Conservation (phyloP, 2,888 invertebrate genomes). For the Papilio gigon region DNA sequence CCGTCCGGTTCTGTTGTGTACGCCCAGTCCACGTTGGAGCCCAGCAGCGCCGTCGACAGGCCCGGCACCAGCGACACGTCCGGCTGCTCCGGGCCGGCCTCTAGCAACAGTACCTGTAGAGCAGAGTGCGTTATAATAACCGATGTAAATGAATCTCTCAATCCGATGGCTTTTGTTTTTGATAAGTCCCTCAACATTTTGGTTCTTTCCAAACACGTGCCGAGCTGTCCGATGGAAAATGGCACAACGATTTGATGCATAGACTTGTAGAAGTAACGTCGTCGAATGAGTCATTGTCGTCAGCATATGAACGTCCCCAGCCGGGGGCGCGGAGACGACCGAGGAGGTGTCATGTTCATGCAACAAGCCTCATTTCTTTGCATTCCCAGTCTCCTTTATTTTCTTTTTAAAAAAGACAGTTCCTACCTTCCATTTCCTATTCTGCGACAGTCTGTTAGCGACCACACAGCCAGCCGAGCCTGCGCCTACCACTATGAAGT, state of each 20-base stretch:
- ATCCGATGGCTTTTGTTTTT: too few relatives aligned
- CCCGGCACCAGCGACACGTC: constrained; percentile 83
- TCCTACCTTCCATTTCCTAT: constrained; percentile 59
- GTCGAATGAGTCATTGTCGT: too few relatives aligned
- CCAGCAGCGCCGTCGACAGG: constrained; percentile 79
- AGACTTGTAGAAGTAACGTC: too few relatives aligned
- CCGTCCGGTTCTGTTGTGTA: constrained; percentile 84
- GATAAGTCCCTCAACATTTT: too few relatives aligned
- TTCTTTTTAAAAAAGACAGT: not conserved
- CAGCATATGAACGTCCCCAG: too few relatives aligned
- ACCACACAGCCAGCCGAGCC: constrained; percentile 67
- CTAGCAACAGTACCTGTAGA: constrained; percentile 82
- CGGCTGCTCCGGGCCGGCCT: constrained; percentile 85
- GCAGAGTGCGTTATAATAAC: not conserved
- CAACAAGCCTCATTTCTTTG: too few relatives aligned
- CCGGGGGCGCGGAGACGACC: too few relatives aligned
- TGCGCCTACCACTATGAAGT: constrained; percentile 69
- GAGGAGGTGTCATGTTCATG: too few relatives aligned
- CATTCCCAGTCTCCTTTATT: too few relatives aligned
- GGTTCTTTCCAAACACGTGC: too few relatives aligned
- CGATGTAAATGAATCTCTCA: not conserved
- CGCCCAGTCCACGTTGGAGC: constrained; percentile 85
- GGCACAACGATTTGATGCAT: too few relatives aligned
- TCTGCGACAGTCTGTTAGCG: constrained; percentile 60
- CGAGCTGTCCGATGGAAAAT: too few relatives aligned